Base-by-base conservation (phyloP, 2,113 vertebrate genomes). In the Indri indri region DNA sequence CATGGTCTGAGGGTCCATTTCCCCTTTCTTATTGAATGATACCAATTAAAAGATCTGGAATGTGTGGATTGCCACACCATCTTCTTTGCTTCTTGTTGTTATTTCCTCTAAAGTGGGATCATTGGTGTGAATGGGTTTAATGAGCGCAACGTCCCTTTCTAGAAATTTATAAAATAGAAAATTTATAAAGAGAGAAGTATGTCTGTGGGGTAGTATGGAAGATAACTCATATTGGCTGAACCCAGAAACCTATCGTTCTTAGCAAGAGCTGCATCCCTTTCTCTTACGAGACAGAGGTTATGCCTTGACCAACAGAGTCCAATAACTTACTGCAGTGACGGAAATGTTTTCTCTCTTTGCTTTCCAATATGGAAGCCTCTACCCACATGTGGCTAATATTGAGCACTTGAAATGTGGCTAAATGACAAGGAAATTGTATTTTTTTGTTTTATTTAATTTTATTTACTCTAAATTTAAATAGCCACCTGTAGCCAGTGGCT, bases 41-140 rank as follows among this genome's bases (percentile, higher is more conserved):
- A 14, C 79, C 81, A 92, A 66, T 90, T 88, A 87, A 96, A 83
- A 84, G n/a, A 66, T 57, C 77, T 87, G 52, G 12, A 88, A 50
- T 18, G 30, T 61, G 25, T 79, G 61, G 25, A 14, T n/a, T 52
- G 10, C 74, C 76, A 22, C n/a, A 17, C 45, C 25, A 5, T 40
- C 37, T 7, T 83, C 94, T 76, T 94, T 50, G 32, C 50, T 74
- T 17, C 14, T 54, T 42, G 20, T 25, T 77, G 2, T 40, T 63
- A 9, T 88, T 77, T 74, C 47, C 59, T 83, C 74, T 47, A 27
- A 85, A 61, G 32, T 70, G 70, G 71, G 40, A 66, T 80, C 11
- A 0, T 88, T 74, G 57, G 47, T 61, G 2, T n/a, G 17, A 27
- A 45, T 91, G 14, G 8, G 68, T 86, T 94, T 79, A 73, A 83